Evolutionary conservation across 2,113 vertebrate species (phyloP).

Genomic region (Sphaerodactylus townsendi): DNA sequence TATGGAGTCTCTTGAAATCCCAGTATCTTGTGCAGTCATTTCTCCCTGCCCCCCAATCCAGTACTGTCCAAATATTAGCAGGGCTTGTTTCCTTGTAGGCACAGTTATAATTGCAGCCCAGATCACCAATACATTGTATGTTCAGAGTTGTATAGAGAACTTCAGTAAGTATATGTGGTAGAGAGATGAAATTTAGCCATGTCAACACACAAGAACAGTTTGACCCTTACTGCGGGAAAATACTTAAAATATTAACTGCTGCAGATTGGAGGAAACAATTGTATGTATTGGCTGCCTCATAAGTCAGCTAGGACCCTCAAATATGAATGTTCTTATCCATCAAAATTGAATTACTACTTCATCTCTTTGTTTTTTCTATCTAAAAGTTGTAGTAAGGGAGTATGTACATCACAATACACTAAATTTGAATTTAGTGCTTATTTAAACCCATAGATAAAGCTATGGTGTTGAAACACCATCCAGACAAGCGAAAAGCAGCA

Average conservation of each 20-base stretch:
- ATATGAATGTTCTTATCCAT: not conserved
- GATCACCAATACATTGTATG: not conserved
- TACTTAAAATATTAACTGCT: no score
- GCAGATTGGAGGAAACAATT: no score
- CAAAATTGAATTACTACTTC: not conserved
- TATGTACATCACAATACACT: not conserved
- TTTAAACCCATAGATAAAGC: constrained; percentile 84
- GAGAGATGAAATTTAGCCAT: not conserved
- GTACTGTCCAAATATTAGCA: no score
- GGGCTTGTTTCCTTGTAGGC: not conserved
- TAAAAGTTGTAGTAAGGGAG: not conserved
- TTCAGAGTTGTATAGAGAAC: not conserved
- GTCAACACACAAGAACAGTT: not conserved
- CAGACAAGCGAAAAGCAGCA: constrained; percentile 97
- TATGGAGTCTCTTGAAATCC: not conserved
- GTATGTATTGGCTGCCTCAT: not conserved
- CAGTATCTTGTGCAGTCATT: not conserved
- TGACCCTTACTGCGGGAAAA: not conserved
- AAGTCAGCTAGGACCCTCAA: not conserved
- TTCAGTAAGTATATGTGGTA: not conserved
- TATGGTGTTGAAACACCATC: constrained; percentile 98
- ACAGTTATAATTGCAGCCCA: not conserved
- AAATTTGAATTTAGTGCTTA: not conserved
- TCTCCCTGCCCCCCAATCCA: no score
- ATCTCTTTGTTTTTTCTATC: constrained; percentile 16